Conservation (phyloP, 2,113 vertebrate species). For the Paraplagusia blochii region DNA sequence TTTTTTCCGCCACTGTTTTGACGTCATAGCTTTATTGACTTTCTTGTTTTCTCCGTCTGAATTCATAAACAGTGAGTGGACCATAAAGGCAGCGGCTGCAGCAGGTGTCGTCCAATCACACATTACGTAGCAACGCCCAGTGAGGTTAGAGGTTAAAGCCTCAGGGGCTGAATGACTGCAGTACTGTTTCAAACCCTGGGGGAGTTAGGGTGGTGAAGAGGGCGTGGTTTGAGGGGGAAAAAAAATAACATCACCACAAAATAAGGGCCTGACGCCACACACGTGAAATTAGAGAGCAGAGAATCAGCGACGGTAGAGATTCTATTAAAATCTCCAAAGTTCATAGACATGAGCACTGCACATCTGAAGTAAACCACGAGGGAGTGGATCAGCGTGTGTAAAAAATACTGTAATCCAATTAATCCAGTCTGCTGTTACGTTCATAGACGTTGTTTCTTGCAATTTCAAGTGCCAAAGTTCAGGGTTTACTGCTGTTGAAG, state of each 20-base stretch:
- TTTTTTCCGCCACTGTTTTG: slow-evolving; percentile 6
- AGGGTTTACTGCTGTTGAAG: too few relatives aligned
- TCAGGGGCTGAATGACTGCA: too few relatives aligned
- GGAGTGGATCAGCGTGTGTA: too few relatives aligned
- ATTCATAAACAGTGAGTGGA: slow-evolving; percentile 44
- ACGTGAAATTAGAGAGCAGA: slow-evolving; percentile 67
- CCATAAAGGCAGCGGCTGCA: slow-evolving; percentile 1
- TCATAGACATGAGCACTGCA: not conserved
- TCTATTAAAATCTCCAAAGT: slow-evolving; percentile 68
- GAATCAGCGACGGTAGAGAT: slow-evolving; percentile 69
- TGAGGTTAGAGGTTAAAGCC: slow-evolving; percentile 48
- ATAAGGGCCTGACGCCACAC: slow-evolving; percentile 75
- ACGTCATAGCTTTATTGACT: slow-evolving; percentile 43
- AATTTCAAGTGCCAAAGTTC: too few relatives aligned
- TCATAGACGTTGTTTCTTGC: too few relatives aligned
- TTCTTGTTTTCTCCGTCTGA: slow-evolving; percentile 33
- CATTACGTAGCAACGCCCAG: slow-evolving; percentile 55
- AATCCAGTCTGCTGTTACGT: too few relatives aligned
- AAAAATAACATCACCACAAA: slow-evolving; percentile 68
- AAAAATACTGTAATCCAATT: too few relatives aligned
- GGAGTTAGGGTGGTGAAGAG: too few relatives aligned
- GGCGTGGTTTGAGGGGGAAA: too few relatives aligned
- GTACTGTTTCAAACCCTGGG: too few relatives aligned
- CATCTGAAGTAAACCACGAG: too few relatives aligned
- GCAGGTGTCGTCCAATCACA: slow-evolving; percentile 70